Base-by-base conservation (phyloP, 2,888 invertebrate species). In the Oxytorus armatus region DNA sequence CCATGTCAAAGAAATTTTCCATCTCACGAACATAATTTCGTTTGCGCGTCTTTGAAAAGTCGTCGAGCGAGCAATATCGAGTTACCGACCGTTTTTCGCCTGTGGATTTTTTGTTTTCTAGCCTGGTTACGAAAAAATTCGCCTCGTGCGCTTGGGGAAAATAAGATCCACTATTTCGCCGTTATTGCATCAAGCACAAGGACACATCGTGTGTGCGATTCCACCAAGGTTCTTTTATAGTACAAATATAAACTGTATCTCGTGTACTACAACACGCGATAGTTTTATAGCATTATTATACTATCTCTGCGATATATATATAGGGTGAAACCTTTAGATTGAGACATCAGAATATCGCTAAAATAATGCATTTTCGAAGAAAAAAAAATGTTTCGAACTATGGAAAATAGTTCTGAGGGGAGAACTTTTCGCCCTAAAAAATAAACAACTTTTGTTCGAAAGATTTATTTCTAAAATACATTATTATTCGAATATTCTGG, bases 1-100 rank as follows among this genome's bases (percentile, higher is more conserved):
- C 11, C 44, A 33, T 39, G 29, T 23, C 16, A 47, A 72, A 72
- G 53, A 63, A 61, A 61, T 25, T 29, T 25, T 39, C 25, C 18
- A 47, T 72, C 59, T 61, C 14, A 10, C 39, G 14, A 51, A 39
- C 25, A 51, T 42, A 51, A 49, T 25, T 51, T 42, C 39, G 49
- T 55, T n/a, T 25, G 25, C n/a, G 11, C 33, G 44, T 68, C 61
- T 76, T 61, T 76, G 59, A 68, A 76, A 68, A 42, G 51, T 51
- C 23, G 51, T 51, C 23, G 25, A 66, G 47, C 57, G 29, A 18
- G 44, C 44, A 53, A 57, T 74, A 74, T 74, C 59, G 68, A 59
- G 51, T 68, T 75, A 68, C 49, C 55, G 29, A 21, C 55, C 23
- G 10, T 23, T 21, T 63, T 36, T 8, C 72, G 36, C 33, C 25